A percentile compares a stretch with the other conserved stretches of the same genome.
These are phyloP conservation scores for Dryomyza anilis DNA, from an alignment of 2,888 invertebrate genomes.

Conservation along the genomic window DNA sequence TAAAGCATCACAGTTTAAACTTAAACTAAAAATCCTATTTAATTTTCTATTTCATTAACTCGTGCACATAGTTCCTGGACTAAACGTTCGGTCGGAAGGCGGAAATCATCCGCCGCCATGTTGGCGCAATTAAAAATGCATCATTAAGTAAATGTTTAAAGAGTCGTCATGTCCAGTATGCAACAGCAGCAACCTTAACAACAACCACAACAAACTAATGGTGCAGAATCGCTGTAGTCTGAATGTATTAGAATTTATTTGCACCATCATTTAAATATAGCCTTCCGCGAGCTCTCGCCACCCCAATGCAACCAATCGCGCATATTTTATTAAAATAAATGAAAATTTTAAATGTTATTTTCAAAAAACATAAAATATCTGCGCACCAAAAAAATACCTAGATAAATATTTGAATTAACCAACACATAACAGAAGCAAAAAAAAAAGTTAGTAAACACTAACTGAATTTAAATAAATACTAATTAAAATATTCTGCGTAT, in stretches of 20 bases:
- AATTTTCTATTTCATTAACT: too few relatives aligned
- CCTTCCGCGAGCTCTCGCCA: neutral
- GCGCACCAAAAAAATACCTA: neutral
- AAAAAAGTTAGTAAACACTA: neutral
- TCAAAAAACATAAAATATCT: neutral
- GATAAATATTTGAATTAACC: neutral
- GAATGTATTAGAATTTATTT: constrained; percentile 12
- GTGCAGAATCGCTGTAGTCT: neutral
- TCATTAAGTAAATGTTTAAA: constrained; percentile 25
- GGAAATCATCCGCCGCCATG: neutral
- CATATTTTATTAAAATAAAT: constrained; percentile 30
- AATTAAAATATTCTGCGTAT: too few relatives aligned
- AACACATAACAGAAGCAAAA: neutral
- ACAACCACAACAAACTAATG: neutral
- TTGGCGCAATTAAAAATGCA: constrained; percentile 23
- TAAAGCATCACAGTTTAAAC: too few relatives aligned
- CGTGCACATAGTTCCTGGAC: neutral
- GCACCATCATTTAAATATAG: neutral
- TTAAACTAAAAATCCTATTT: too few relatives aligned
- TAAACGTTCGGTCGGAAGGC: neutral
- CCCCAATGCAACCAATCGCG: constrained; percentile 16
- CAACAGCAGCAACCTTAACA: constrained; percentile 21
- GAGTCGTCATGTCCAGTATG: constrained; percentile 25
- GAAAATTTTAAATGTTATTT: constrained; percentile 23
- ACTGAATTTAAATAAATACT: too few relatives aligned